Base-by-base conservation (phyloP, 2,797 vertebrate genomes). In the Hydrocynus forskahlii region DNA sequence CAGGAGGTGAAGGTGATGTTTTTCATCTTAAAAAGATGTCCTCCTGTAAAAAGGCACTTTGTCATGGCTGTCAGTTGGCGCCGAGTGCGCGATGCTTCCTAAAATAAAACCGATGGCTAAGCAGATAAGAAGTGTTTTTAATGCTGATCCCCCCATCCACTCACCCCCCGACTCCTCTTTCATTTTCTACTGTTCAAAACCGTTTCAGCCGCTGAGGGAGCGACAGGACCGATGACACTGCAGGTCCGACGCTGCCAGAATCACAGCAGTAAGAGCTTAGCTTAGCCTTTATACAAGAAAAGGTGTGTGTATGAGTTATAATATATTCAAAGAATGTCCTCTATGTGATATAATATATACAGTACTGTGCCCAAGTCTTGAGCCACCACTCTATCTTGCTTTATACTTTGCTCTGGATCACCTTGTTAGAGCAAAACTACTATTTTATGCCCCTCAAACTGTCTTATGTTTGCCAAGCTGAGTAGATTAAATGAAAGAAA, bases 71-170 rank as follows among this genome's bases (percentile, higher is more conserved):
- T 75, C 71, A 57, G 62, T 72, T 43, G 48, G 62, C 48, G 38
- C 17, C 1, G n/a, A 21, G 60, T n/a, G 38, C 4, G 7, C 16
- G 35, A 68, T 8, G 19, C 16, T 19, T 21, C 66, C 64, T 17
- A 45, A 75, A 75, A 75, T 80, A 75, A 74, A 80, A 75, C 43
- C 29, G 71, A 59, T 80, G 62, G 52, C 62, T 45, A 59, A 80
- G 71, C 71, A 75, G 35, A 75, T 68, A 55, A 19, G 60, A 59
- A 35, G 63, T 63, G 68, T 67, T 23, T 59, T 43, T 57, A 45
- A 23, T 52, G 54, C 4, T 21, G 21, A 75, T 7, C 7, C n/a
- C n/a, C 48, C 55, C 29, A 29, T 3, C 29, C n/a, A n/a, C 23
- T 16, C 17, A 19, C 59, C 25, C 5, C 17, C n/a, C 59, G 17